Conservation (phyloP, 2,797 vertebrate species). For the Poeciliopsis gracilis region DNA sequence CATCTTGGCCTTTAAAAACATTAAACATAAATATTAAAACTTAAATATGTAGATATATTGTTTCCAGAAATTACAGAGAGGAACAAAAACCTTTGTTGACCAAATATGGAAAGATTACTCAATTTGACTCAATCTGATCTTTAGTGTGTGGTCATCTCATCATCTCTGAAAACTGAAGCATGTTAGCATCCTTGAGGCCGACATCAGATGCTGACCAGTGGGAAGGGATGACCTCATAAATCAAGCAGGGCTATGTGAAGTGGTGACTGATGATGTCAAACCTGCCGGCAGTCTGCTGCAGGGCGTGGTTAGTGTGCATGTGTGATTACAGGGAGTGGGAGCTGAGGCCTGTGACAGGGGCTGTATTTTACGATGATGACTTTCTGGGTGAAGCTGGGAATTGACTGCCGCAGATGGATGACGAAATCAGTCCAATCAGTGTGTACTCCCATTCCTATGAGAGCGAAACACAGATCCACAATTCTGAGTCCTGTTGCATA, state of each 20-base stretch:
- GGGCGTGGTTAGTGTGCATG: slow-evolving; percentile 23
- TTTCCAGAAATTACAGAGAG: not conserved
- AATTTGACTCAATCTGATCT: slow-evolving; percentile 2
- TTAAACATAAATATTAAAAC: not conserved
- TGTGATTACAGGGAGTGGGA: slow-evolving; percentile 39
- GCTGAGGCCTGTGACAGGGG: slow-evolving; percentile 44
- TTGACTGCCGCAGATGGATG: slow-evolving; percentile 58
- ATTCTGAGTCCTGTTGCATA: not conserved
- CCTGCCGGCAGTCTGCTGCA: slow-evolving; percentile 5
- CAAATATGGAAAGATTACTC: not conserved
- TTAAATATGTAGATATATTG: not conserved
- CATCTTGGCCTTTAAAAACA: not conserved
- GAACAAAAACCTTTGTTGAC: not conserved
- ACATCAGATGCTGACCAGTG: slow-evolving; percentile 25
- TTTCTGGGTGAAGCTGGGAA: slow-evolving; percentile 61
- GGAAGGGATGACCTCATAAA: slow-evolving; percentile 59
- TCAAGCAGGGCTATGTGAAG: slow-evolving; percentile 33
- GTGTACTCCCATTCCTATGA: slow-evolving; percentile 33
- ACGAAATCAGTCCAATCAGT: slow-evolving; percentile 64
- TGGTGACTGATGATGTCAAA: slow-evolving; percentile 27
- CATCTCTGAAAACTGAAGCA: slow-evolving; percentile 15
- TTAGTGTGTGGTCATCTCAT: slow-evolving; percentile 24
- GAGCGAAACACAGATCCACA: slow-evolving; percentile 50
- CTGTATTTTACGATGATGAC: slow-evolving; percentile 69
- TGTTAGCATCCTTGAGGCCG: slow-evolving; percentile 33